Evolutionary conservation across 2,888 invertebrate genomes (phyloP).

Genomic region (Agonum fuliginosum): DNA sequence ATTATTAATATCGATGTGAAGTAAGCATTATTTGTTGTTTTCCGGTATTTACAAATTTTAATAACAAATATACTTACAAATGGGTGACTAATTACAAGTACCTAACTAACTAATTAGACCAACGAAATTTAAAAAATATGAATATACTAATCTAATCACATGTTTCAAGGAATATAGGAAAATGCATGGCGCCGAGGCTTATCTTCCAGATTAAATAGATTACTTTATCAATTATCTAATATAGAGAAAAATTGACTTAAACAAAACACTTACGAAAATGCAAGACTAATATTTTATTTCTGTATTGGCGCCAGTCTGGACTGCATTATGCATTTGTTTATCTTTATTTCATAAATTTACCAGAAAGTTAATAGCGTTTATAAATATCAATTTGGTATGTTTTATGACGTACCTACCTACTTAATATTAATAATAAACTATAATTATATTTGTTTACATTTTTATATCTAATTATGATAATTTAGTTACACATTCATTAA

Average conservation of each 20-base stretch:
- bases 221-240: neutral
- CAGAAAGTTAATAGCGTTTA: neutral
- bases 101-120: too few relatives aligned
- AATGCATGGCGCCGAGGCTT: neutral
- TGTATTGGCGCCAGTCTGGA: slow-evolving; percentile 21
- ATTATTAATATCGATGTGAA: too few relatives aligned
- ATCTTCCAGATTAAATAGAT: slow-evolving; percentile 14
- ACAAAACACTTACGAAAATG: slow-evolving; percentile 17
- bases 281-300: slow-evolving; percentile 4
- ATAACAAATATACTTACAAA: neutral
- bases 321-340: neutral
- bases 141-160: slow-evolving; percentile 10
- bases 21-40: too few relatives aligned
- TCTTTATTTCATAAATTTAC: neutral
- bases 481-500: too few relatives aligned
- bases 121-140: neutral
- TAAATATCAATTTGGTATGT: too few relatives aligned
- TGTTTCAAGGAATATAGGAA: neutral
- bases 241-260: neutral
- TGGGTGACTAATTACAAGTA: too few relatives aligned
- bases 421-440: too few relatives aligned
- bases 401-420: too few relatives aligned
- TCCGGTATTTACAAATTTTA: neutral
- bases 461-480: too few relatives aligned
- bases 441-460: too few relatives aligned